A percentile compares a stretch with the other conserved stretches of the same genome.
Conservation (phyloP, 2,797 vertebrate species). For the Lepilemur septentrionalis region DNA sequence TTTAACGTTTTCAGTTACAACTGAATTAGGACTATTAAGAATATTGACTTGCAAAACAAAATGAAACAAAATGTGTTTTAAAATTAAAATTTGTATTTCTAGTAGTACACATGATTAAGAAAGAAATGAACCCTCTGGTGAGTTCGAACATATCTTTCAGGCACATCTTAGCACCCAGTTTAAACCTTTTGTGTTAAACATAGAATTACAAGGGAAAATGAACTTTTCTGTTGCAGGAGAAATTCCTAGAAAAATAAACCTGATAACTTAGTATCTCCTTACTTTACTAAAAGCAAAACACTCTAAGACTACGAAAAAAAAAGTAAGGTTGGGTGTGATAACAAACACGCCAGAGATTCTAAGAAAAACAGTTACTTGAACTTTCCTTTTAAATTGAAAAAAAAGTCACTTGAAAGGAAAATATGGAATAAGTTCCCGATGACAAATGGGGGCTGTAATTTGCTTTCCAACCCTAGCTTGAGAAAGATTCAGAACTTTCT, state of each 20-base stretch:
- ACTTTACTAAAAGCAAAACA: slow-evolving; percentile 37
- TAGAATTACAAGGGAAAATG: neutral
- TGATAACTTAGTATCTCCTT: slow-evolving; percentile 59
- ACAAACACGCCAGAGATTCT: slow-evolving; percentile 47
- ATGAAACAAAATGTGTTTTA: neutral
- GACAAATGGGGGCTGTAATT: neutral
- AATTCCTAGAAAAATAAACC: slow-evolving; percentile 65
- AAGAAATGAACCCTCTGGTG: neutral
- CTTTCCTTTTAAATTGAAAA: slow-evolving; percentile 2
- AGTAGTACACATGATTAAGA: neutral
- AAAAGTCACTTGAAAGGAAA: neutral
- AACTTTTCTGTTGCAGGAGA: slow-evolving; percentile 28
- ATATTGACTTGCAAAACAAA: neutral
- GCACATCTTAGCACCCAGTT: neutral
- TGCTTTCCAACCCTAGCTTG: neutral
- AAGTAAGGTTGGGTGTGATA: slow-evolving; percentile 46
- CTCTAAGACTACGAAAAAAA: neutral
- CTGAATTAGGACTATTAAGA: neutral
- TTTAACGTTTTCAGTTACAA: rapidly evolving
- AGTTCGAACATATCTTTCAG: neutral
- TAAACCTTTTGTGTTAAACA: neutral
- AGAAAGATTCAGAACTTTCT: neutral
- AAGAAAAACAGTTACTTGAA: slow-evolving; percentile 62
- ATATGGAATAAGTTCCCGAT: neutral
- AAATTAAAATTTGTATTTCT: neutral